Conservation (phyloP, 2,113 vertebrate species). For the Solea senegalensis region DNA sequence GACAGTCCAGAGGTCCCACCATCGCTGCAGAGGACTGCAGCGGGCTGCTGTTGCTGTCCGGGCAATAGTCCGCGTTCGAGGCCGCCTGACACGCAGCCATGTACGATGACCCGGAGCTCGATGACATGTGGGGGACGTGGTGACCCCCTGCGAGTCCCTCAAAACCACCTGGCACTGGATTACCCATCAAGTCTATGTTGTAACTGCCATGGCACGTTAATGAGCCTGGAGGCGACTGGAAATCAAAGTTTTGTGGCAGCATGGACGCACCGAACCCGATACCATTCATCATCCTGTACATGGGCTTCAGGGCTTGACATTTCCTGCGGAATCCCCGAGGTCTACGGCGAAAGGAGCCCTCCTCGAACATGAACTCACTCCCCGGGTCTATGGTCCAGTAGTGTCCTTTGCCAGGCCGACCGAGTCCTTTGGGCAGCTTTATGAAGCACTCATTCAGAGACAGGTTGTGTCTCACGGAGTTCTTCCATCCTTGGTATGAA, state of each 20-base stretch:
- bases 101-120: conserved; percentile 89
- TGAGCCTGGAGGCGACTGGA: conserved; percentile 88
- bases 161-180: conserved; percentile 82
- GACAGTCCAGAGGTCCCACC: conserved; percentile 90
- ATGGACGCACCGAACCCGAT: conserved; percentile 91
- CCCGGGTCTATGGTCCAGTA: conserved; percentile 98
- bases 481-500: conserved; percentile 96
- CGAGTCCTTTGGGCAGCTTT: conserved; percentile 93
- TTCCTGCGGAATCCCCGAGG: conserved; percentile 95
- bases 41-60: conserved; percentile 91
- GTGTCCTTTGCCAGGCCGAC: conserved; percentile 93
- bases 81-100: conserved; percentile 90
- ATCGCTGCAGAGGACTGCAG: conserved; percentile 89
- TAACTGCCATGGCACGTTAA: conserved; percentile 89
- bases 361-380: conserved; percentile 98
- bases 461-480: conserved; percentile 93
- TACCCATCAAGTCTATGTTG: conserved; percentile 91
- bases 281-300: conserved; percentile 92
- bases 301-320: conserved; percentile 93
- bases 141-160: conserved; percentile 86
- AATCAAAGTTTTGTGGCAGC: conserved; percentile 93
- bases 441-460: conserved; percentile 93
- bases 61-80: conserved; percentile 85
- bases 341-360: conserved; percentile 94
- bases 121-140: conserved; percentile 89